Evolutionary conservation across 1,140 invertebrate genomes (phyloP).

Genomic region (Drosophila nigrodunni): DNA sequence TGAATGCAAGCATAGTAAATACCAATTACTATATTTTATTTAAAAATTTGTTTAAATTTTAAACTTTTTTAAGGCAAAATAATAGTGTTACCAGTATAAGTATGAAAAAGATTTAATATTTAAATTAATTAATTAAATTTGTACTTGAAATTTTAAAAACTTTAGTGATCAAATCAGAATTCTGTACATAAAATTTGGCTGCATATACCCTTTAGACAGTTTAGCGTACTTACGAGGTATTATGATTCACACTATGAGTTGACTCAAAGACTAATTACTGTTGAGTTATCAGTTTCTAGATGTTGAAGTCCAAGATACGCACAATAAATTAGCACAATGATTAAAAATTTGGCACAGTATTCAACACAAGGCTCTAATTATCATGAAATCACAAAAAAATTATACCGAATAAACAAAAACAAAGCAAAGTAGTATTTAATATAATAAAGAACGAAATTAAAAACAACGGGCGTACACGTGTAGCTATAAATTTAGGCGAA

Average conservation of each 20-base stretch:
- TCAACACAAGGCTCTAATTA: conserved; percentile 14
- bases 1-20: neutral
- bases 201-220: conserved; percentile 6
- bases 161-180: no score
- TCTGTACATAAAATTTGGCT: neutral
- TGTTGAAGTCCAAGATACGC: conserved; percentile 38
- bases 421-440: neutral
- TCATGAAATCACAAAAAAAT: conserved; percentile 28
- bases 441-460: conserved; percentile 1
- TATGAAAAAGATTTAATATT: no score
- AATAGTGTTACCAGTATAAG: no score
- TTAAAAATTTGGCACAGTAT: conserved; percentile 33
- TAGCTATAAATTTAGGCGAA: conserved; percentile 26
- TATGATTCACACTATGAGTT: conserved; percentile 34
- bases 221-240: neutral
- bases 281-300: conserved; percentile 52
- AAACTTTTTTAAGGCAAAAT: neutral
- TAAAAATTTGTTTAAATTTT: neutral
- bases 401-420: conserved; percentile 6
- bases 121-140: no score
- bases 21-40: neutral
- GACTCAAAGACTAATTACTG: conserved; percentile 45
- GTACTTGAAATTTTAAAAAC: no score
- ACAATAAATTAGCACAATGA: conserved; percentile 38
- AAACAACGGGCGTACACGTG: conserved; percentile 50